phyloP scores from a whole-genome alignment of 1,140 invertebrate species.

The Triops cancriformis region DNA sequence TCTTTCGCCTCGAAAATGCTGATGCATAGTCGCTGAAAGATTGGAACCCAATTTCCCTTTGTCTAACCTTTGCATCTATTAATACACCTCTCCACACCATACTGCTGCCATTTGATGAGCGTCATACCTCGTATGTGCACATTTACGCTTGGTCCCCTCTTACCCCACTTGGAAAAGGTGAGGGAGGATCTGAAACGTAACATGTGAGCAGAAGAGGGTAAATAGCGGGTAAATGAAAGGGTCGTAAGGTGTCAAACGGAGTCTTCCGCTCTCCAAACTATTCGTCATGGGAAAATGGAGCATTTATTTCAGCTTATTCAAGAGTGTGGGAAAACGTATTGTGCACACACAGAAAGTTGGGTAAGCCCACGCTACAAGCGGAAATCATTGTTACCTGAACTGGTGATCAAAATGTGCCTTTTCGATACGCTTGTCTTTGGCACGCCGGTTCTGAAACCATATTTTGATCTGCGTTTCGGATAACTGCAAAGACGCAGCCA shows the following conservation, averaged over 20 bases:
- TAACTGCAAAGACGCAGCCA: conserved; percentile 69
- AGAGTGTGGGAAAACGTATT: neutral
- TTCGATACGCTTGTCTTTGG: conserved; percentile 91
- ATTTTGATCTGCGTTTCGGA: conserved; percentile 91
- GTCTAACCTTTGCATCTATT: neutral
- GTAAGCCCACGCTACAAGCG: neutral
- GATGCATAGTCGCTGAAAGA: neutral
- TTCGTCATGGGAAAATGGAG: neutral
- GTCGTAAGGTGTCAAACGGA: neutral
- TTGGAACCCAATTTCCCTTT: neutral
- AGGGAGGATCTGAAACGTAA: neutral
- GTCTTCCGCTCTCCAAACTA: neutral
- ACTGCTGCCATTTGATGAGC: neutral
- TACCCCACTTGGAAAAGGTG: neutral
- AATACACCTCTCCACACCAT: neutral
- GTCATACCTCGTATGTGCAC: too few species aligned
- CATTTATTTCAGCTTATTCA: neutral
- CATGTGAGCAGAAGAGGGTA: neutral
- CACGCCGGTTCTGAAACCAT: conserved; percentile 92
- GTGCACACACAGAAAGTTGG: neutral
- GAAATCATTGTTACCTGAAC: conserved; percentile 59
- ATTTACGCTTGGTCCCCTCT: too few species aligned
- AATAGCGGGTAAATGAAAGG: neutral
- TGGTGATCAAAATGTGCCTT: conserved; percentile 91
- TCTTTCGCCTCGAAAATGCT: neutral